Percentiles rank a stretch among this genome's conserved stretches.
Evolutionary conservation across 2,113 vertebrate species (phyloP).

Genomic region (Rallus limicola): DNA sequence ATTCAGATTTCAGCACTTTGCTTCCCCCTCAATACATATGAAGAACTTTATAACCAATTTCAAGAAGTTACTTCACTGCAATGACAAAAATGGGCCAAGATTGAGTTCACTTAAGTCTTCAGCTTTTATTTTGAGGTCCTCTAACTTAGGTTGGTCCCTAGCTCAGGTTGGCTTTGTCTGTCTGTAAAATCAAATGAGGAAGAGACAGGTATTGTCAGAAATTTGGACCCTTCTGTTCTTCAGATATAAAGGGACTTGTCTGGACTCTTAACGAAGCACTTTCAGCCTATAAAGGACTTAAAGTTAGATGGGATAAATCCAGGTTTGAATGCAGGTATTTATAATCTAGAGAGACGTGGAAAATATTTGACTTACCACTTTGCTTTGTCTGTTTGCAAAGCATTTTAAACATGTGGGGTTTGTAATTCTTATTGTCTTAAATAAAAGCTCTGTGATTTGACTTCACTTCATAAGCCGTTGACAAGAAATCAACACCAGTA

Average conservation of each 20-base stretch:
- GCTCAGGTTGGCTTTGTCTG: neutral
- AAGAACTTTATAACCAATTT: neutral
- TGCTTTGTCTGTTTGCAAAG: neutral
- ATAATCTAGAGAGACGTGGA: neutral
- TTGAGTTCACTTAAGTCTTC: neutral
- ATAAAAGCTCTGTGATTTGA: neutral
- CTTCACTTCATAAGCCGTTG: neutral
- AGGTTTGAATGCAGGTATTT: neutral
- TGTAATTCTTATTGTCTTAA: neutral
- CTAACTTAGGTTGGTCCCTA: neutral
- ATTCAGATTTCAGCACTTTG: neutral
- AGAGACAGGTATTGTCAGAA: neutral
- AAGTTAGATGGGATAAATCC: neutral
- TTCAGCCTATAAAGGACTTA: neutral
- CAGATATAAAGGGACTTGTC: neutral
- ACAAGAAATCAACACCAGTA: neutral
- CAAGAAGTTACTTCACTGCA: neutral
- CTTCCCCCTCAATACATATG: neutral
- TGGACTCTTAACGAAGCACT: neutral
- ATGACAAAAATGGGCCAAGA: neutral
- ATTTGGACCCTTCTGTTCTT: rapidly evolving
- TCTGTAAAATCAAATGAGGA: neutral
- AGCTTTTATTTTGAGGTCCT: neutral
- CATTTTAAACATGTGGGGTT: neutral
- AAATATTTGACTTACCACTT: neutral